These are phyloP conservation scores for Coptotermes formosanus DNA, from an alignment of 1,140 invertebrate species.

Conservation along the genomic window DNA sequence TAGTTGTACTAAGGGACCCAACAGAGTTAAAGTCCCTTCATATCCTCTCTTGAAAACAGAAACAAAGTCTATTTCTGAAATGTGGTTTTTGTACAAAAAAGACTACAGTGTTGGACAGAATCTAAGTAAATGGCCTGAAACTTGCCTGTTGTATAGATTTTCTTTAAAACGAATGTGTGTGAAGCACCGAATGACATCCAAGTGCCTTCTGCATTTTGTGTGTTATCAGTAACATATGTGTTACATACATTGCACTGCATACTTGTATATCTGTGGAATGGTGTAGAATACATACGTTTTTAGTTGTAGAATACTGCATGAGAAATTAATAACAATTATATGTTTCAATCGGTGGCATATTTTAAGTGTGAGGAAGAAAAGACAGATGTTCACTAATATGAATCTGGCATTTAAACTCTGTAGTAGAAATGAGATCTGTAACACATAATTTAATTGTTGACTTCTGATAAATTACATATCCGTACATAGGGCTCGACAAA, in stretches of 20 bases:
- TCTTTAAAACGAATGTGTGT: not conserved
- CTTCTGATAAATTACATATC: too few species aligned
- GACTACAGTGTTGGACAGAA: too few species aligned
- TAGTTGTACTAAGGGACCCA: too few species aligned
- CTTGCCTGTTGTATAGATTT: not conserved
- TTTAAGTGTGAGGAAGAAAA: not conserved
- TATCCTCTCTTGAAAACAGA: too few species aligned
- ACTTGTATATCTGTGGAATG: not conserved
- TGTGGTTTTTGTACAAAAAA: too few species aligned
- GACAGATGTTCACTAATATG: not conserved
- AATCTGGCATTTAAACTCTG: too few species aligned
- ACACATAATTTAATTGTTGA: too few species aligned
- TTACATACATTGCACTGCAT: not conserved
- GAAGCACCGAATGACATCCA: not conserved
- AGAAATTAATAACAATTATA: not conserved
- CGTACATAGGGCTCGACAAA: too few species aligned
- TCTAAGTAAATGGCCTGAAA: too few species aligned
- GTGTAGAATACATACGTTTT: not conserved
- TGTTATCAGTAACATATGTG: not conserved
- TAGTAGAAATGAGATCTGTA: too few species aligned
- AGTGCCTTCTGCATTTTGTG: not conserved
- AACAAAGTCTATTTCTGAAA: too few species aligned
- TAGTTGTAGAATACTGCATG: not conserved
- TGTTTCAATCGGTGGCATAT: not conserved
- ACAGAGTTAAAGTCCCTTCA: too few species aligned